phyloP scores from a whole-genome alignment of 2,113 vertebrate genomes.

The Corythornis vintsioides region DNA sequence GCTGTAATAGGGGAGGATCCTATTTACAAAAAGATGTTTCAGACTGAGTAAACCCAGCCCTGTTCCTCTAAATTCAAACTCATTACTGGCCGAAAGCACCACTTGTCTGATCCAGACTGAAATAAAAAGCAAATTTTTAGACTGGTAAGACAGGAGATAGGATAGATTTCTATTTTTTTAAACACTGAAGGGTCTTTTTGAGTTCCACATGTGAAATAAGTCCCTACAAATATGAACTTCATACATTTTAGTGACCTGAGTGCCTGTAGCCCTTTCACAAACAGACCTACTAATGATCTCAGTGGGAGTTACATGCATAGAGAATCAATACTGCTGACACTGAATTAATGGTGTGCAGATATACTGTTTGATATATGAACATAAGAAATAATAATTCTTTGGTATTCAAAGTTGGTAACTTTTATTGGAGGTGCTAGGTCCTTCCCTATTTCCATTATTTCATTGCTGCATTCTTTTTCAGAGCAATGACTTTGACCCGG shows the following conservation, averaged over 20 bases:
- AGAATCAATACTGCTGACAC: neutral
- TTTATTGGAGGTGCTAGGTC: neutral
- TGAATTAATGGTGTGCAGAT: neutral
- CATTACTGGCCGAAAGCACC: neutral
- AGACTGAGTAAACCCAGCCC: neutral
- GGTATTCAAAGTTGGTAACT: neutral
- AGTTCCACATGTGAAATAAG: neutral
- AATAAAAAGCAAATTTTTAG: neutral
- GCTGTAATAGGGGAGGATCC: neutral
- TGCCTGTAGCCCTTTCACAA: neutral
- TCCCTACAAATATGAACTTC: neutral
- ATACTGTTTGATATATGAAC: neutral
- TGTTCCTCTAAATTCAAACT: neutral
- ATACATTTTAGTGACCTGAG: neutral
- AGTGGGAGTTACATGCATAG: neutral
- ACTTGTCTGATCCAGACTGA: neutral
- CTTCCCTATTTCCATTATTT: slow-evolving; percentile 5
- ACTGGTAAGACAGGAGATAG: neutral
- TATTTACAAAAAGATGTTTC: neutral
- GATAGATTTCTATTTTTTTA: neutral
- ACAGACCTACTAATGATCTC: neutral
- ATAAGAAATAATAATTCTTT: neutral
- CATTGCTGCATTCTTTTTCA: slow-evolving; percentile 15
- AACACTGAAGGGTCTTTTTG: neutral
- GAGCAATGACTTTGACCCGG: slow-evolving; percentile 50